These are phyloP conservation scores for Istiophorus platypterus DNA, from an alignment of 2,113 vertebrate species.

Conservation along the genomic window DNA sequence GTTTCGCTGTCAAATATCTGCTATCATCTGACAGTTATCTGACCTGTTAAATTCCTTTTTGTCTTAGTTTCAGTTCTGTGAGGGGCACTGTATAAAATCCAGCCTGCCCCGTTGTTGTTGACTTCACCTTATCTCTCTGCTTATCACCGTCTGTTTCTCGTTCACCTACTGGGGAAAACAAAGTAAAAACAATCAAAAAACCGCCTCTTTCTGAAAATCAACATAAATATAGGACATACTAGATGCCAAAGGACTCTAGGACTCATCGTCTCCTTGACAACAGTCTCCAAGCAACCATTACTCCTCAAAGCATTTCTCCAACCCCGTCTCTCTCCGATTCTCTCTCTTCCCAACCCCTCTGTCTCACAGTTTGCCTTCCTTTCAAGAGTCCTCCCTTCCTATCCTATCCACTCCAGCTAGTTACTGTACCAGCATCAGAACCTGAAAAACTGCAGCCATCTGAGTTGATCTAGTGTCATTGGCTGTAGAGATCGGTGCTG, in stretches of 20 bases:
- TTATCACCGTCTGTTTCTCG: not conserved
- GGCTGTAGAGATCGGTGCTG: not conserved
- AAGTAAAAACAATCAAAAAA: slow-evolving; percentile 18
- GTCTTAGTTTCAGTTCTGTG: not conserved
- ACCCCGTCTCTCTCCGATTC: slow-evolving; percentile 63
- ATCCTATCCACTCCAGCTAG: slow-evolving; percentile 51
- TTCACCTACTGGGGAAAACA: not conserved
- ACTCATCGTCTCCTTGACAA: slow-evolving; percentile 85
- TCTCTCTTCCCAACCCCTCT: slow-evolving; percentile 63
- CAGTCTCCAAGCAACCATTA: slow-evolving; percentile 86
- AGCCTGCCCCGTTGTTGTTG: not conserved
- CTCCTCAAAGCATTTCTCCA: slow-evolving; percentile 80
- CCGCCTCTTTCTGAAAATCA: slow-evolving; percentile 52
- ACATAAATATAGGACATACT: slow-evolving; percentile 77
- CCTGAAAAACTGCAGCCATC: slow-evolving; percentile 18
- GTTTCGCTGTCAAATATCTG: slow-evolving; percentile 46
- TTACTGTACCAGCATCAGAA: slow-evolving; percentile 30
- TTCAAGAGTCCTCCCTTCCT: slow-evolving; percentile 59
- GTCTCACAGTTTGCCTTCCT: slow-evolving; percentile 66
- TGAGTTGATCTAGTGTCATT: slow-evolving; percentile 11
- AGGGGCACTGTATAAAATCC: slow-evolving; percentile 1
- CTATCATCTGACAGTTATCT: slow-evolving; percentile 58
- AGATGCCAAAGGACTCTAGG: slow-evolving; percentile 81
- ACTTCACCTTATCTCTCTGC: slow-evolving; percentile 7
- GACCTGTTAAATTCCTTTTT: slow-evolving; percentile 48